A percentile compares a stretch with the other conserved stretches of the same genome.
Evolutionary conservation across 1,140 invertebrate genomes (phyloP).

Genomic region (Ridgeia piscesae): DNA sequence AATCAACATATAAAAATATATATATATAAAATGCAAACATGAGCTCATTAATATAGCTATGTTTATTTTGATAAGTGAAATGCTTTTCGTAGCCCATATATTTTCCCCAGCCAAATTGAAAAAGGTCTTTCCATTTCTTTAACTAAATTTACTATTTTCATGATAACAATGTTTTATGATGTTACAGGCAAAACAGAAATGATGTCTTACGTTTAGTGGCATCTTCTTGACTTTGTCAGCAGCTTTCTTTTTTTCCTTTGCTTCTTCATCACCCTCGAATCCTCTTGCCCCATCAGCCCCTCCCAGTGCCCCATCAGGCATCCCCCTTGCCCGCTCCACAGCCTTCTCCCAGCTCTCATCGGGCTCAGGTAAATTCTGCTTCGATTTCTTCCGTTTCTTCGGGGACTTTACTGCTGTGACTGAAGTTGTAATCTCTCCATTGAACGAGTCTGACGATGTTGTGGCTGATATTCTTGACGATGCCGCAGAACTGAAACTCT

Average conservation of each 20-base stretch:
- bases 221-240: conserved; percentile 10
- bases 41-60: too few relatives aligned
- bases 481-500: neutral
- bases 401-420: neutral
- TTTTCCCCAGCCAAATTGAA: too few relatives aligned
- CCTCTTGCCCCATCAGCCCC: conserved; percentile 38
- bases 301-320: conserved; percentile 49
- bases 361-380: conserved; percentile 25
- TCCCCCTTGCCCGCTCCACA: conserved; percentile 47
- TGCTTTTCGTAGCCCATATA: too few relatives aligned
- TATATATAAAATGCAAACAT: too few relatives aligned
- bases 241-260: conserved; percentile 26
- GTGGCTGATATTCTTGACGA: neutral
- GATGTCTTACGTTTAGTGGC: conserved; percentile 24
- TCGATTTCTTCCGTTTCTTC: conserved; percentile 22
- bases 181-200: neutral
- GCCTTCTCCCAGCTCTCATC: conserved; percentile 50
- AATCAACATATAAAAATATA: too few relatives aligned
- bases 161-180: neutral
- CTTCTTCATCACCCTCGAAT: conserved; percentile 48
- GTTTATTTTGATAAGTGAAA: too few relatives aligned
- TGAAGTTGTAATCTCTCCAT: neutral
- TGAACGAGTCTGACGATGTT: neutral
- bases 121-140: too few relatives aligned
- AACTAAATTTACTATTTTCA: neutral